These are phyloP conservation scores for Cosmorhoe ocellata DNA, from an alignment of 2,888 invertebrate genomes.

Conservation along the genomic window DNA sequence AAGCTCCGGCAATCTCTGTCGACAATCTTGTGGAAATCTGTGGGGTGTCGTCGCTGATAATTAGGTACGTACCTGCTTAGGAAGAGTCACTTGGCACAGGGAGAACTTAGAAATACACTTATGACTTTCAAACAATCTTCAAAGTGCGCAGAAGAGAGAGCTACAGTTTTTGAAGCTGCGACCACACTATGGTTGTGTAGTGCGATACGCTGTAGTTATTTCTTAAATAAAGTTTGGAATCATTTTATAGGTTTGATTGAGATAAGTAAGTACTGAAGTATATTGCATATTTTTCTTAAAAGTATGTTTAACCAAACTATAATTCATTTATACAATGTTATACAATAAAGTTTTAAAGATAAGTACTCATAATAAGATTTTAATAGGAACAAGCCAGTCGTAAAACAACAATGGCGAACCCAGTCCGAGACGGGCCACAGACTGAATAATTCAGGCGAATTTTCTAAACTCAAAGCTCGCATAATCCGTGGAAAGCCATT, in stretches of 20 bases:
- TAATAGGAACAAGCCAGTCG: conserved; percentile 24
- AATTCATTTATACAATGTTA: too few relatives aligned
- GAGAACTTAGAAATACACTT: conserved; percentile 9
- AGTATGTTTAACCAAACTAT: too few relatives aligned
- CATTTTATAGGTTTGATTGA: too few relatives aligned
- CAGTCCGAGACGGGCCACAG: conserved; percentile 28
- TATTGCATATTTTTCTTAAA: too few relatives aligned
- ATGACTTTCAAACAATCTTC: background rate
- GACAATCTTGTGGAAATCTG: conserved; percentile 28
- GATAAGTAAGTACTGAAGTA: too few relatives aligned
- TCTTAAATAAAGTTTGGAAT: too few relatives aligned
- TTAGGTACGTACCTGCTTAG: too few relatives aligned
- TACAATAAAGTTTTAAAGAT: too few relatives aligned
- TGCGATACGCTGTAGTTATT: too few relatives aligned
- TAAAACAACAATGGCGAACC: conserved; percentile 23
- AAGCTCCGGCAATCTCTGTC: conserved; percentile 27
- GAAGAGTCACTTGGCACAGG: conserved; percentile 10
- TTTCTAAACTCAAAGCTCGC: conserved; percentile 61
- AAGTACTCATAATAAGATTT: conserved; percentile 1
- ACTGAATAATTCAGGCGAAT: conserved; percentile 55
- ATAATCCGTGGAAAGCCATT: conserved; percentile 72
- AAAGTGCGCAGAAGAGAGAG: too few relatives aligned
- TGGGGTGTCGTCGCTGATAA: conserved; percentile 19
- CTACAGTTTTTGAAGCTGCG: too few relatives aligned
- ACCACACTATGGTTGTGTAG: too few relatives aligned